Percentiles rank a stretch among this genome's conserved stretches.
phyloP scores from a whole-genome alignment of 2,888 invertebrate genomes.

The Epinotia bilunana region DNA sequence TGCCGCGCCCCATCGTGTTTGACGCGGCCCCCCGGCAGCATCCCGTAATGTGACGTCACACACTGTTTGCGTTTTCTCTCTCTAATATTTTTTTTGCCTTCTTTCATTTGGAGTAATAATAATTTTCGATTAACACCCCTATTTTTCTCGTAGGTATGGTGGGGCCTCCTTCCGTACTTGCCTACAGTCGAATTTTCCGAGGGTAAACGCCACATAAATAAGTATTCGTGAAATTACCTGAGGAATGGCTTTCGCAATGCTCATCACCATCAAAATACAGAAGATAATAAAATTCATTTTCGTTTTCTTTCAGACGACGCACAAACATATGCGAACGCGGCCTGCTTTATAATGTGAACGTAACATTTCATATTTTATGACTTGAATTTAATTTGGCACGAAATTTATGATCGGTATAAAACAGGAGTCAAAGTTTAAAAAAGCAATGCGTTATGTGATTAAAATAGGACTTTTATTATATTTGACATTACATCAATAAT shows the following conservation, averaged over 20 bases:
- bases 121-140: too few relatives aligned
- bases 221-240: slow-evolving; percentile 56
- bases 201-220: too few relatives aligned
- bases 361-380: slow-evolving; percentile 16
- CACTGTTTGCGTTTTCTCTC: too few relatives aligned
- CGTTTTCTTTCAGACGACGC: background rate
- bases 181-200: too few relatives aligned
- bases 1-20: too few relatives aligned
- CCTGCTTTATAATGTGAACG: background rate
- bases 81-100: too few relatives aligned
- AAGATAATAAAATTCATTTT: slow-evolving; percentile 54
- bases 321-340: background rate
- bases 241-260: slow-evolving; percentile 53
- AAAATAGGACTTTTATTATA: background rate
- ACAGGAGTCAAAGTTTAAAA: slow-evolving; percentile 12
- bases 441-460: background rate
- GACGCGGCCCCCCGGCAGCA: too few relatives aligned
- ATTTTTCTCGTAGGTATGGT: too few relatives aligned
- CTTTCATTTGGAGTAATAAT: too few relatives aligned
- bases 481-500: background rate
- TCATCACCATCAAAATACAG: slow-evolving; percentile 52
- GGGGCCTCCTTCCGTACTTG: too few relatives aligned
- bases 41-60: too few relatives aligned
- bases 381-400: slow-evolving; percentile 12
- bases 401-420: slow-evolving; percentile 20